These are phyloP conservation scores for Melitaea cinxia DNA, from an alignment of 1,140 invertebrate species.

Conservation along the genomic window DNA sequence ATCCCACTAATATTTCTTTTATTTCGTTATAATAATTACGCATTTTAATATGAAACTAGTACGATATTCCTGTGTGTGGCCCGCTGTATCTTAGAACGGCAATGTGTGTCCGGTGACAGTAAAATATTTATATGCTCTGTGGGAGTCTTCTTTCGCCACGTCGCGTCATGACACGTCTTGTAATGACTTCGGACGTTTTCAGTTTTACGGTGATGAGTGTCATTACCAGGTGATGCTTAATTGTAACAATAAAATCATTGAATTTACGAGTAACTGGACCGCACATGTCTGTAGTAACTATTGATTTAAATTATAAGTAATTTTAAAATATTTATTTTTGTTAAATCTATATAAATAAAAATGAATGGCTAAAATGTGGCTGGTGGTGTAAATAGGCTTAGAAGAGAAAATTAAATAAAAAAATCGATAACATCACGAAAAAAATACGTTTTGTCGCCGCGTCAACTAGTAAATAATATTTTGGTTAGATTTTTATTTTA, in stretches of 20 bases:
- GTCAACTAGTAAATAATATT: too few relatives aligned
- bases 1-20: not conserved
- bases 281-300: too few relatives aligned
- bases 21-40: not conserved
- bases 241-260: not conserved
- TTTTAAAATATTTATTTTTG: too few relatives aligned
- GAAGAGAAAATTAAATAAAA: too few relatives aligned
- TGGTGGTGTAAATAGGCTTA: too few relatives aligned
- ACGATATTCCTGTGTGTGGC: constrained; percentile 15
- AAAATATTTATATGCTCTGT: constrained; percentile 30
- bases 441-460: too few relatives aligned
- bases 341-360: too few relatives aligned
- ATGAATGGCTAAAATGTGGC: too few relatives aligned
- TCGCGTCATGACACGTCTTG: constrained; percentile 10
- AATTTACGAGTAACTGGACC: too few relatives aligned
- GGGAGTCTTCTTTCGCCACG: constrained; percentile 28
- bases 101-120: constrained; percentile 29
- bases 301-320: too few relatives aligned
- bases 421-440: too few relatives aligned
- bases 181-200: constrained; percentile 5
- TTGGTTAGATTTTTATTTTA: too few relatives aligned
- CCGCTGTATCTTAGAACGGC: constrained; percentile 13
- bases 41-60: not conserved
- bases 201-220: constrained; percentile 4
- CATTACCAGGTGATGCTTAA: not conserved